Conservation (phyloP, 2,113 vertebrate species). For the Corythornis vintsioides region DNA sequence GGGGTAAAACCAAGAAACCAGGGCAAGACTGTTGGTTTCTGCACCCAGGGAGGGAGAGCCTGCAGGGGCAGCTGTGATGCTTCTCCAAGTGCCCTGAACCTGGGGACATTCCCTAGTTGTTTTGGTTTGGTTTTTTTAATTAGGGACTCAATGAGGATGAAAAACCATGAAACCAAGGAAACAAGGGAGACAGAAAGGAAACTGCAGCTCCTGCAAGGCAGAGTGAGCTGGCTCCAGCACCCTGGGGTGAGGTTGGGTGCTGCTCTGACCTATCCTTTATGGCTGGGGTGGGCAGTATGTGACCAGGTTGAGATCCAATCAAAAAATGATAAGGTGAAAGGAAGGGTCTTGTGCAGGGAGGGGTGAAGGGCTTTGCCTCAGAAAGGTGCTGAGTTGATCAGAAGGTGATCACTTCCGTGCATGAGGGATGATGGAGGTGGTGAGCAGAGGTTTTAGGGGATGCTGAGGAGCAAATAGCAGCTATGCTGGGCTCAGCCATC, state of each 20-base stretch:
- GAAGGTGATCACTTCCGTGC: background rate
- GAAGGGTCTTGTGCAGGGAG: background rate
- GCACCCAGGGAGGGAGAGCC: fast-evolving
- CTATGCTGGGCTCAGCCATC: background rate
- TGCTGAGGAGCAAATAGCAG: background rate
- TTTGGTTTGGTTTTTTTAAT: background rate
- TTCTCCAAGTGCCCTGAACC: fast-evolving
- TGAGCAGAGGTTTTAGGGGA: background rate
- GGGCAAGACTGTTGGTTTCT: background rate
- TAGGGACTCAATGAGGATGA: background rate
- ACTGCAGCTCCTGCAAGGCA: background rate
- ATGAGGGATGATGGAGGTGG: background rate
- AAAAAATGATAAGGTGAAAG: background rate
- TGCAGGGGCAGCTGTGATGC: background rate
- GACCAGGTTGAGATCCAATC: background rate
- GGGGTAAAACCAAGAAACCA: background rate
- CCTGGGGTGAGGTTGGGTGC: constrained; percentile 24
- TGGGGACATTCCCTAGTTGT: background rate
- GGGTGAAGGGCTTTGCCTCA: background rate
- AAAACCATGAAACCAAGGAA: constrained; percentile 52
- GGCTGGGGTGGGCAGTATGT: background rate
- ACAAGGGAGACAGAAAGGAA: constrained; percentile 3
- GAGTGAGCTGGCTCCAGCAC: background rate
- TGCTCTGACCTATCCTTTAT: fast-evolving
- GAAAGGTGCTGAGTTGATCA: background rate